A percentile compares a stretch with the other conserved stretches of the same genome.
These are phyloP conservation scores for Echiichthys vipera DNA, from an alignment of 2,797 vertebrate species.

Conservation along the genomic window DNA sequence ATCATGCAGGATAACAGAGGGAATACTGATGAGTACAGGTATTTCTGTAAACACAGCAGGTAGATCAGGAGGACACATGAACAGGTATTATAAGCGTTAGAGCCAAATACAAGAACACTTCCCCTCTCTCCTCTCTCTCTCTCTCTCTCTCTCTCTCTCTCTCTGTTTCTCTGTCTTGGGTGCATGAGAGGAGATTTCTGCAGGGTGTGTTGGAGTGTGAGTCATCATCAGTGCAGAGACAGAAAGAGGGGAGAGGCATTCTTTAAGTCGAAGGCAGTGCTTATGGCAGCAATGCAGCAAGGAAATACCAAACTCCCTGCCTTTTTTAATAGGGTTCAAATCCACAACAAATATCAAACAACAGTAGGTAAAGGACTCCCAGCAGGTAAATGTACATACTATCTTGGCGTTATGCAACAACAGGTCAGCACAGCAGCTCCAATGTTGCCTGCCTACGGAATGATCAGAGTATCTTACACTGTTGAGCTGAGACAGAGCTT, in stretches of 20 bases:
- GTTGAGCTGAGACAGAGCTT: slow-evolving; percentile 9
- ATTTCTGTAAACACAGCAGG: slow-evolving; percentile 59
- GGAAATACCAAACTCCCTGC: slow-evolving; percentile 45
- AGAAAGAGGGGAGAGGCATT: slow-evolving; percentile 75
- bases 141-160: slow-evolving; percentile 39
- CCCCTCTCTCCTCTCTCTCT: slow-evolving; percentile 21
- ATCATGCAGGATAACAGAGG: slow-evolving; percentile 35
- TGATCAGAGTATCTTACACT: slow-evolving; percentile 34
- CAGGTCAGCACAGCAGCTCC: slow-evolving; percentile 22
- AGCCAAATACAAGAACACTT: slow-evolving; percentile 50
- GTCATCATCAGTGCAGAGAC: slow-evolving; percentile 82
- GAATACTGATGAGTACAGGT: slow-evolving; percentile 66
- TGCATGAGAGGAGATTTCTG: slow-evolving; percentile 77
- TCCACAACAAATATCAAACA: slow-evolving; percentile 42
- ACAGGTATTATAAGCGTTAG: slow-evolving; percentile 53
- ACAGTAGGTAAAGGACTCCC: slow-evolving; percentile 37
- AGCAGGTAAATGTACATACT: slow-evolving; percentile 23
- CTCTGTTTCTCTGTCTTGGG: slow-evolving; percentile 58
- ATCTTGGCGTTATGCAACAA: slow-evolving; percentile 52
- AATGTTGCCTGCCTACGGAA: slow-evolving; percentile 2
- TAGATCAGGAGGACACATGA: slow-evolving; percentile 57
- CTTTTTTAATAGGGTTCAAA: slow-evolving; percentile 37
- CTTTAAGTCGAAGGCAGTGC: slow-evolving; percentile 76
- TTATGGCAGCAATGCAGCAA: slow-evolving; percentile 78
- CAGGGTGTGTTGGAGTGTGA: slow-evolving; percentile 84